Conservation (phyloP, 2,888 invertebrate species). For the Tipula vernalis region DNA sequence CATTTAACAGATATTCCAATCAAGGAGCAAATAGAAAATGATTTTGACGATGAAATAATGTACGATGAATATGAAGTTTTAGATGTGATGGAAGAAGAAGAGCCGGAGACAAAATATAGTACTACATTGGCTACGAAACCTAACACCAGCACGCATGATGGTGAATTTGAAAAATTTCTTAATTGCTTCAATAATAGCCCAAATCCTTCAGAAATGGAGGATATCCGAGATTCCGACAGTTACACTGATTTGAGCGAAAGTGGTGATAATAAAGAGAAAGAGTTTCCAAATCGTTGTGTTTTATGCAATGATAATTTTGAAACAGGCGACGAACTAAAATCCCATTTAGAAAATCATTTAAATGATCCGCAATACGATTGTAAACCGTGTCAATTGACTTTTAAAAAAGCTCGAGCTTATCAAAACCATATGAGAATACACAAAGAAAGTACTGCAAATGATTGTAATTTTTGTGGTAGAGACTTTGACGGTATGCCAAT, state of each 20-base stretch:
- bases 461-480: not conserved
- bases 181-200: not conserved
- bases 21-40: not conserved
- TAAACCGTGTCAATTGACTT: not conserved
- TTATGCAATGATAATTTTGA: not conserved
- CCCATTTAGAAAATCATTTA: not conserved
- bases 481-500: not conserved
- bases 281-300: not conserved
- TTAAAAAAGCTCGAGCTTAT: not conserved
- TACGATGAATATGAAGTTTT: not conserved
- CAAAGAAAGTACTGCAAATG: not conserved
- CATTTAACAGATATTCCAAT: not conserved
- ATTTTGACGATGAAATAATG: not conserved
- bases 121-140: not conserved
- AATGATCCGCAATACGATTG: not conserved
- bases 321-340: not conserved
- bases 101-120: not conserved
- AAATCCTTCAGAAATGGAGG: not conserved
- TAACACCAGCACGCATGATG: not conserved
- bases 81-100: not conserved
- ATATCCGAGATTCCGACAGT: not conserved
- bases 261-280: not conserved
- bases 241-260: not conserved
- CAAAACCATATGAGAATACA: not conserved
- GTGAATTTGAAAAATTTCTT: not conserved